Base-by-base conservation (phyloP, 2,888 invertebrate genomes). In the Microctonus aethiopoides region DNA sequence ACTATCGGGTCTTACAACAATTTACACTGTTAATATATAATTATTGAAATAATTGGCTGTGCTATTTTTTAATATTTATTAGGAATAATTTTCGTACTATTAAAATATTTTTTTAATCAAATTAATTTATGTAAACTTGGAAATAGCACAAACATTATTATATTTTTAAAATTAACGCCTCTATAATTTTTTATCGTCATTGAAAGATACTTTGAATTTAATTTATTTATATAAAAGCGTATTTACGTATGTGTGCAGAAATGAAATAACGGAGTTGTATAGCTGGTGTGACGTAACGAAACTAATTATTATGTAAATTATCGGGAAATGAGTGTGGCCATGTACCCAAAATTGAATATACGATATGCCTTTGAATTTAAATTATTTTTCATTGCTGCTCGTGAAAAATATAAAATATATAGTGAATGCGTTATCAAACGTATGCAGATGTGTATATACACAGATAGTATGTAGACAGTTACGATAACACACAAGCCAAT, bases 231-330 rank as follows among this genome's bases (percentile, higher is more conserved):
- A n/a, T n/a, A n/a, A n/a, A 60, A 46, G 54, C 1, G 9, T 5
- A 26, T 10, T 54, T 13, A 54, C 24, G 24, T 34, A 39, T 22
- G 22, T 24, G 24, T n/a, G 56, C 11, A 32, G 26, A 32, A 10
- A 29, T 20, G 10, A 39, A 1, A 26, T 32, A 34, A 39, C 22
- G 1, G n/a, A 26, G 41, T 4, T 39, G 41, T 24, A 16, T n/a
- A 51, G n/a, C 7, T 39, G 36, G 22, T 22, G 39, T 65, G 65
- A 26, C 41, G 46, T 41, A 66, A 66, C 41, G 41, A 41, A 41
- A 66, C 26, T 57, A 26, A 57, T 66, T 57, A 66, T 56, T 66
- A 66, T 65, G 65, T 29, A 39, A 65, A 65, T 57, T 41, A 22
- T 41, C 41, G 10, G 39, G 26, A 16, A 36, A 22, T 16, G 16